These are phyloP conservation scores for Gobionotothen gibberifrons DNA, from an alignment of 2,797 vertebrate species.

Conservation along the genomic window DNA sequence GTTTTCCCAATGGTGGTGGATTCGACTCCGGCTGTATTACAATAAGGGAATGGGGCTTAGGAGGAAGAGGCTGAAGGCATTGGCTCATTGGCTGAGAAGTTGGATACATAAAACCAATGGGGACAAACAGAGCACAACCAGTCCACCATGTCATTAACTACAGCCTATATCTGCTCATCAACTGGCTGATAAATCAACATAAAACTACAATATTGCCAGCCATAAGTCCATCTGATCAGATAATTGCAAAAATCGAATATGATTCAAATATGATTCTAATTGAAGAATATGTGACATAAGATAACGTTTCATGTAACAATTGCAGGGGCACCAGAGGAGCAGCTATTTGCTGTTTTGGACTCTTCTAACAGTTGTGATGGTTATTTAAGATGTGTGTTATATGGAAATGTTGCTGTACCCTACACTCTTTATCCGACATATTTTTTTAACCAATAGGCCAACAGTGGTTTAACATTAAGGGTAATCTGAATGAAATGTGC, in stretches of 20 bases:
- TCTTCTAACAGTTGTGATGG: neutral
- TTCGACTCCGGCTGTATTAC: slow-evolving; percentile 14
- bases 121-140: slow-evolving; percentile 23
- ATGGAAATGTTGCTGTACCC: neutral
- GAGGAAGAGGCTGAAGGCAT: slow-evolving; percentile 1
- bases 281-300: too few relatives aligned
- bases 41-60: slow-evolving; percentile 20
- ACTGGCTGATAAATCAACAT: too few relatives aligned
- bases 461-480: slow-evolving; percentile 3
- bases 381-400: neutral
- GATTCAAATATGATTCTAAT: too few relatives aligned
- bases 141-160: slow-evolving; percentile 8
- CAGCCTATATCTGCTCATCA: slow-evolving; percentile 12
- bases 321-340: neutral
- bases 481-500: slow-evolving; percentile 28
- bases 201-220: too few relatives aligned
- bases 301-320: too few relatives aligned
- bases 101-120: slow-evolving; percentile 13
- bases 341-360: neutral
- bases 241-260: too few relatives aligned
- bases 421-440: neutral
- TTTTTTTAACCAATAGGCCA: neutral
- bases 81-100: slow-evolving; percentile 9
- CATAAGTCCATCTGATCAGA: too few relatives aligned
- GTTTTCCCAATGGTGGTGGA: neutral